A percentile compares a stretch with the other conserved stretches of the same genome.
Evolutionary conservation across 1,140 invertebrate species (phyloP).

Genomic region (Drosophila sulfurigaster): DNA sequence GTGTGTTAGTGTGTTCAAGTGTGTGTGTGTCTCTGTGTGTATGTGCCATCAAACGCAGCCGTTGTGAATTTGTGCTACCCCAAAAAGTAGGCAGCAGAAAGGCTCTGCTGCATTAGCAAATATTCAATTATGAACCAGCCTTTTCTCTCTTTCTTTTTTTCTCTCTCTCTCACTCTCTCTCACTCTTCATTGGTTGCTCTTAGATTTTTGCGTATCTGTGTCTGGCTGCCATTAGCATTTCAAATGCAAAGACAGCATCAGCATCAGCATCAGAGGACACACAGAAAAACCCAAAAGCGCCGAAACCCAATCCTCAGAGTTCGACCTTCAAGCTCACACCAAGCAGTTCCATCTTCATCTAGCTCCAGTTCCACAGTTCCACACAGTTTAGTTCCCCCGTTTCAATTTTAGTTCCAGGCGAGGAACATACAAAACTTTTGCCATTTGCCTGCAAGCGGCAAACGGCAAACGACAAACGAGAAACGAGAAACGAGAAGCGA

Average conservation of each 20-base stretch:
- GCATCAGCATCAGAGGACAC: conserved; percentile 10
- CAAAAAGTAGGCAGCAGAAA: conserved; percentile 54
- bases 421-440: conserved; percentile 55
- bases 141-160: background rate
- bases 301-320: conserved; percentile 7
- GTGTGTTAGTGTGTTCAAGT: background rate
- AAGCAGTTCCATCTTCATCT: background rate
- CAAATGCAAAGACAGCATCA: conserved; percentile 33
- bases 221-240: conserved; percentile 68
- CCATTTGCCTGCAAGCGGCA: conserved; percentile 71
- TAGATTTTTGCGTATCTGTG: conserved; percentile 26
- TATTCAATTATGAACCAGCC: conserved; percentile 72
- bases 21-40: conserved; percentile 26
- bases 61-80: conserved; percentile 32
- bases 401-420: conserved; percentile 24
- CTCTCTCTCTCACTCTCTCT: background rate
- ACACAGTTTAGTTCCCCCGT: background rate
- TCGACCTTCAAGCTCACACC: background rate
- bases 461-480: conserved; percentile 61
- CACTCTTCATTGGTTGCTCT: background rate
- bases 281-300: conserved; percentile 1
- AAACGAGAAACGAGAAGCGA: conserved; percentile 42
- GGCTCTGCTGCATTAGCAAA: conserved; percentile 63
- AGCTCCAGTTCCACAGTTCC: conserved; percentile 23
- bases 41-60: conserved; percentile 43